Percentiles rank a stretch among this genome's conserved stretches.
Evolutionary conservation across 2,113 vertebrate genomes (phyloP).

Genomic region (Marmota flaviventris): DNA sequence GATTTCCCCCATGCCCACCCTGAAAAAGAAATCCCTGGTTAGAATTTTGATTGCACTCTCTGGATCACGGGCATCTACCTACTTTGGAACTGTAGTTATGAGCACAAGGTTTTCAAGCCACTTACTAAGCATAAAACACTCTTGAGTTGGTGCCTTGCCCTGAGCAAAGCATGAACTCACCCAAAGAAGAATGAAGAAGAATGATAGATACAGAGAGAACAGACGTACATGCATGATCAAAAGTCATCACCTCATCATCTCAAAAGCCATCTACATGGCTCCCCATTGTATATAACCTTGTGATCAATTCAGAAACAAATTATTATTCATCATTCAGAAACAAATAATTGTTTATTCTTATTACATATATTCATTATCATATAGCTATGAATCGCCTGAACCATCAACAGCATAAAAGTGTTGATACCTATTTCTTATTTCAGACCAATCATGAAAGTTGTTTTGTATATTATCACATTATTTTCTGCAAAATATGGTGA

Average conservation of each 20-base stretch:
- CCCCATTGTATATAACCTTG: neutral
- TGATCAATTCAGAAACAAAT: neutral
- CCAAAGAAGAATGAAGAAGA: neutral
- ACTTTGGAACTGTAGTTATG: neutral
- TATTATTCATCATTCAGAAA: neutral
- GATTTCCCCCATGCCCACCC: neutral
- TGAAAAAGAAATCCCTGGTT: neutral
- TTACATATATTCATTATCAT: no score
- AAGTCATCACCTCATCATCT: neutral
- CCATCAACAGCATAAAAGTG: neutral
- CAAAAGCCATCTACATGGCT: neutral
- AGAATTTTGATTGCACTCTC: neutral
- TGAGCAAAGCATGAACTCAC: neutral
- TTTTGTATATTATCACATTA: neutral
- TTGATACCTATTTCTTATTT: constrained; percentile 1
- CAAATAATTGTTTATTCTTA: neutral
- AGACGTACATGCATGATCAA: neutral
- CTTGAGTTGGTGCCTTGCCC: neutral
- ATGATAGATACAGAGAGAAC: neutral
- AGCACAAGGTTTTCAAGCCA: neutral
- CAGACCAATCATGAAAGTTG: neutral
- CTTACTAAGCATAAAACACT: rapidly evolving
- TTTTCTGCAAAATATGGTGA: neutral
- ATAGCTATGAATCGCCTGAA: neutral
- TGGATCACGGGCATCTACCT: neutral